Evolutionary conservation across 2,113 vertebrate species (phyloP).

Genomic region (Podarcis muralis): DNA sequence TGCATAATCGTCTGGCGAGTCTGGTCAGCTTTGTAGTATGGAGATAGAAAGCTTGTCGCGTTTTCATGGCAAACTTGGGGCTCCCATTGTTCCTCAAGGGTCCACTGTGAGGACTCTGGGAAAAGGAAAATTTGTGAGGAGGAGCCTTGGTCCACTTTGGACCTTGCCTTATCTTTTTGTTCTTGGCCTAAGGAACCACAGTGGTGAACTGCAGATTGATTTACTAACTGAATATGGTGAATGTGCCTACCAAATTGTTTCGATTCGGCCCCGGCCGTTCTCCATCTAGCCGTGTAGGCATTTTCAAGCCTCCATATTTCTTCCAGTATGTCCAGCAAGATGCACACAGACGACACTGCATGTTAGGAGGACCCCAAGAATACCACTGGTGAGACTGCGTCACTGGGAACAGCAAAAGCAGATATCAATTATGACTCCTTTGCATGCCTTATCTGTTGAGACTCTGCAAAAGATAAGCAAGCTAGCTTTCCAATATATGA

Average conservation of each 20-base stretch:
- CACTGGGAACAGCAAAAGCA: conserved; percentile 84
- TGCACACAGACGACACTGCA: conserved; percentile 98
- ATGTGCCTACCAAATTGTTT: conserved; percentile 86
- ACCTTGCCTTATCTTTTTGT: background rate
- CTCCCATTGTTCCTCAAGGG: conserved; percentile 89
- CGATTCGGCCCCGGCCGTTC: conserved; percentile 96
- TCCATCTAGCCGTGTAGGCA: conserved; percentile 96
- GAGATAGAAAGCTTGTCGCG: conserved; percentile 94
- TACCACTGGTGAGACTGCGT: conserved; percentile 99
- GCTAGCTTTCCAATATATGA: conserved; percentile 11
- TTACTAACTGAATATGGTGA: background rate
- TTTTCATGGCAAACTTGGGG: conserved; percentile 97
- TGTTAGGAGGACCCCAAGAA: conserved; percentile 98
- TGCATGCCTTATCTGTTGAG: conserved; percentile 60
- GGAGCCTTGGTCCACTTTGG: background rate
- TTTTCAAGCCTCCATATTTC: conserved; percentile 99
- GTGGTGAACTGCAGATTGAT: background rate
- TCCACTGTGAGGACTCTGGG: conserved; percentile 89
- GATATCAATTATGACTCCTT: conserved; percentile 74
- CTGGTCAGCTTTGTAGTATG: conserved; percentile 89
- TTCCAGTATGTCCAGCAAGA: conserved; percentile 99
- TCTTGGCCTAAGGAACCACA: background rate
- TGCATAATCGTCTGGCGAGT: conserved; percentile 89
- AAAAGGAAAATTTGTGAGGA: conserved; percentile 39
- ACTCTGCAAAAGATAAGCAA: conserved; percentile 23